Conservation (phyloP, 2,888 invertebrate genomes). For the Notocelia uddmanniana region DNA sequence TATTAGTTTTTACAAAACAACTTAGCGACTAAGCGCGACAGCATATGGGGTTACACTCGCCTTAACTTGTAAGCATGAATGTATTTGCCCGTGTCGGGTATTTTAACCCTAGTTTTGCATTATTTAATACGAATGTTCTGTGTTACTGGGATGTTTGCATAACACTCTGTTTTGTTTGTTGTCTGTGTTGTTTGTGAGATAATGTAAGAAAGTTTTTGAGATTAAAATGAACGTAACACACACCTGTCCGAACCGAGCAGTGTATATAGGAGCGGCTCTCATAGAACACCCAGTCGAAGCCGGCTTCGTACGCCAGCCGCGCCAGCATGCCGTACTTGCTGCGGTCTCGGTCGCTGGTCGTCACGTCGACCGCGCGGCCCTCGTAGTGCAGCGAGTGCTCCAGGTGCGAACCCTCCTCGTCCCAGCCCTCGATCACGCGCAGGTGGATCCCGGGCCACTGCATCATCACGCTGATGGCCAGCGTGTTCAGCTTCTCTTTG, state of each 20-base stretch:
- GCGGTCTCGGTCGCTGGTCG: conserved; percentile 96
- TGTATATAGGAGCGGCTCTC: conserved; percentile 98
- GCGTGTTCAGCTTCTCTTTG: conserved; percentile 96
- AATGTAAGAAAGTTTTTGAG: not conserved
- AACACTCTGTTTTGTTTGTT: conserved; percentile 8
- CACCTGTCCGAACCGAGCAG: conserved; percentile 99
- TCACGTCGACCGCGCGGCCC: conserved; percentile 98
- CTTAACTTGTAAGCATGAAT: conserved; percentile 76
- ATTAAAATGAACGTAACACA: conserved; percentile 55
- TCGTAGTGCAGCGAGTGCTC: conserved; percentile 97
- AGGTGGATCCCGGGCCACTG: conserved; percentile 98
- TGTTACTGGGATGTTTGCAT: conserved; percentile 1
- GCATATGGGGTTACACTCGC: too few relatives aligned
- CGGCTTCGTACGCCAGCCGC: conserved; percentile 97
- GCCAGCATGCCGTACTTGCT: conserved; percentile 98
- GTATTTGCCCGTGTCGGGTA: conserved; percentile 67
- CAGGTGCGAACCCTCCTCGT: conserved; percentile 92
- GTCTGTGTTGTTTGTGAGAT: conserved; percentile 9
- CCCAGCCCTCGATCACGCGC: conserved; percentile 98
- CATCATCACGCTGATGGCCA: conserved; percentile 98
- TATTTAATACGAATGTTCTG: conserved; percentile 2
- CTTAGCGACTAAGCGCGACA: too few relatives aligned
- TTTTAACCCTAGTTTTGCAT: conserved; percentile 21
- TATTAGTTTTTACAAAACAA: too few relatives aligned
- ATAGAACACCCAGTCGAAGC: conserved; percentile 99